A percentile compares a stretch with the other conserved stretches of the same genome.
These are phyloP conservation scores for Azorinus chamasolen DNA, from an alignment of 2,888 invertebrate species.

Conservation along the genomic window DNA sequence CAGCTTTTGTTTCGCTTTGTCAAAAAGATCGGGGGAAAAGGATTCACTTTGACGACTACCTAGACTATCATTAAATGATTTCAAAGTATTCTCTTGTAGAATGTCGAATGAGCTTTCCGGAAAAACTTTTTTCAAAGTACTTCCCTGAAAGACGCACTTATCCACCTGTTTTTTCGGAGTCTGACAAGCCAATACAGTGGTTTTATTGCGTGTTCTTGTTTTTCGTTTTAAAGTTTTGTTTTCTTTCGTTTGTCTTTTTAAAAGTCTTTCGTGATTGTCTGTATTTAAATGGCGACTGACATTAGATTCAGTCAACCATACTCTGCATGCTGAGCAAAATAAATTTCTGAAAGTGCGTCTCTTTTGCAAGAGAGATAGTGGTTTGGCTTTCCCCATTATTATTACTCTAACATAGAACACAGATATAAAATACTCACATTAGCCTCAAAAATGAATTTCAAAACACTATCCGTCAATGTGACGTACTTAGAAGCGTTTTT, in stretches of 20 bases:
- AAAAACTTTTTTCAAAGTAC: slow-evolving; percentile 4
- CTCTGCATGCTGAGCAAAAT: slow-evolving; percentile 8
- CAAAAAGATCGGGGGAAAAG: not conserved
- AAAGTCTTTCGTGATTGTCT: slow-evolving; percentile 2
- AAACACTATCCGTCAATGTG: slow-evolving; percentile 10
- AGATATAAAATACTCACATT: slow-evolving; percentile 4
- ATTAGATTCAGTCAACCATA: slow-evolving; percentile 8
- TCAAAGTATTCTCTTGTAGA: too few species aligned
- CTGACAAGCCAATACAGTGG: not conserved
- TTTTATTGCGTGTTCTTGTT: not conserved
- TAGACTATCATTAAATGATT: not conserved
- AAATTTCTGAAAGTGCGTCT: slow-evolving; percentile 7
- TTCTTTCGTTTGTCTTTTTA: not conserved
- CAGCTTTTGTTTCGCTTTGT: slow-evolving; percentile 1
- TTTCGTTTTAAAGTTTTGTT: not conserved
- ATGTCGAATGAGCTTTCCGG: too few species aligned
- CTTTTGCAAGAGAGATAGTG: slow-evolving; percentile 4
- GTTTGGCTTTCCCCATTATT: slow-evolving; percentile 1
- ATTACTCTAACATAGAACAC: slow-evolving; percentile 9
- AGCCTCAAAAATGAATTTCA: slow-evolving; percentile 5
- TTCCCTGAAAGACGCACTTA: slow-evolving; percentile 7
- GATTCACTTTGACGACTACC: too few species aligned
- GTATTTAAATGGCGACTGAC: slow-evolving; percentile 8
- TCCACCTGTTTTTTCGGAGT: slow-evolving; percentile 2
- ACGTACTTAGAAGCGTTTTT: slow-evolving; percentile 14